Conservation (phyloP, 2,888 invertebrate species). For the Fragum whitleyi region DNA sequence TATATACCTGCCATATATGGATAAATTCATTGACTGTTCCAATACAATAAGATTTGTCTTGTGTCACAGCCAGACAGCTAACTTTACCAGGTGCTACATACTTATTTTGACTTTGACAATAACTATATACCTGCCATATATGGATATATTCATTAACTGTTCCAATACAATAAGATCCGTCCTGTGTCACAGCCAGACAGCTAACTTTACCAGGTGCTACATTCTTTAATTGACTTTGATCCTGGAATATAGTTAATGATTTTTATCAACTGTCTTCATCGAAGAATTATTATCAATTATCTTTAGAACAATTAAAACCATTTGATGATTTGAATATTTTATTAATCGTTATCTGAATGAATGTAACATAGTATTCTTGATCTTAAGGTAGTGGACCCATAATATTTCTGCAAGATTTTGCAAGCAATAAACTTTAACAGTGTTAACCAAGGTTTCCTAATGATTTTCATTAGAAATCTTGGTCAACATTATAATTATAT, state of each 20-base stretch:
- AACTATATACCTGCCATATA: conserved; percentile 94
- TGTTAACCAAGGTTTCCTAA: too few relatives aligned
- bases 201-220: conserved; percentile 92
- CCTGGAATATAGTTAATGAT: conserved; percentile 65
- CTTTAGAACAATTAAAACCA: too few relatives aligned
- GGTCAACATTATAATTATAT: too few relatives aligned
- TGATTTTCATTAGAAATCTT: too few relatives aligned
- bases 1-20: conserved; percentile 94
- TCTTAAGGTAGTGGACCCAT: too few relatives aligned
- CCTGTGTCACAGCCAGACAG: conserved; percentile 90
- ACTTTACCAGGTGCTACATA: conserved; percentile 93
- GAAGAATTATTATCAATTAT: too few relatives aligned
- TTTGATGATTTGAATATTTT: too few relatives aligned
- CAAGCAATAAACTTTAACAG: too few relatives aligned
- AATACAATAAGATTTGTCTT: conserved; percentile 90
- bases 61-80: conserved; percentile 89
- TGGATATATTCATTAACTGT: conserved; percentile 93
- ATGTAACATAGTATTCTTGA: too few relatives aligned
- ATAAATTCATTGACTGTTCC: conserved; percentile 93
- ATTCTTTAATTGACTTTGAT: conserved; percentile 75
- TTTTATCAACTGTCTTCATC: neutral
- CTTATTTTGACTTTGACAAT: too few relatives aligned
- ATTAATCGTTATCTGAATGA: too few relatives aligned
- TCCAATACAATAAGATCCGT: conserved; percentile 90
- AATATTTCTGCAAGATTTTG: too few relatives aligned